Conservation (phyloP, 2,113 vertebrate genomes). For the Pogona vitticeps region DNA sequence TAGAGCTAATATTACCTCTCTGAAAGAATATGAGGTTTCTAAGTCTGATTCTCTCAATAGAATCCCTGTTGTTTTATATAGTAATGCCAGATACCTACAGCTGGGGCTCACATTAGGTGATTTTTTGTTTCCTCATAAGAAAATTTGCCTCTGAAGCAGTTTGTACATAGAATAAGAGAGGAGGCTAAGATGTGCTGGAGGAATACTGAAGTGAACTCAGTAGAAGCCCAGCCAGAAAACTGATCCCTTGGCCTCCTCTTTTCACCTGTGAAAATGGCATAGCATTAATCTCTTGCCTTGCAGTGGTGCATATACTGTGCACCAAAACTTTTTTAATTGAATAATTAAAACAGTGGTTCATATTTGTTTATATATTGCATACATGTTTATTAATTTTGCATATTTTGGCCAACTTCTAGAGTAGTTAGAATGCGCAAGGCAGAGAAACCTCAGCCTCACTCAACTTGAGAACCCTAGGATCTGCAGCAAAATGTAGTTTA, state of each 20-base stretch:
- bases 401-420: neutral
- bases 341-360: neutral
- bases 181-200: neutral
- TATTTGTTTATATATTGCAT: neutral
- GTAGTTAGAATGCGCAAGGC: neutral
- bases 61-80: neutral
- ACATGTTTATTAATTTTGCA: neutral
- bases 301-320: neutral
- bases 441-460: neutral
- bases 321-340: neutral
- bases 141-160: neutral
- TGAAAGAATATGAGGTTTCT: neutral
- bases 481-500: neutral
- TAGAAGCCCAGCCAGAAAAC: neutral
- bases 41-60: slow-evolving; percentile 14
- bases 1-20: slow-evolving; percentile 21
- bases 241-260: neutral
- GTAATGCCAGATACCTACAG: slow-evolving; percentile 27
- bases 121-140: neutral
- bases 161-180: neutral
- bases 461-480: neutral
- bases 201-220: neutral
- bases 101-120: slow-evolving; percentile 9
- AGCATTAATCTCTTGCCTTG: neutral
- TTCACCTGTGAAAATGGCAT: neutral